These are phyloP conservation scores for Crematogaster levior DNA, from an alignment of 2,888 invertebrate species.

Conservation along the genomic window DNA sequence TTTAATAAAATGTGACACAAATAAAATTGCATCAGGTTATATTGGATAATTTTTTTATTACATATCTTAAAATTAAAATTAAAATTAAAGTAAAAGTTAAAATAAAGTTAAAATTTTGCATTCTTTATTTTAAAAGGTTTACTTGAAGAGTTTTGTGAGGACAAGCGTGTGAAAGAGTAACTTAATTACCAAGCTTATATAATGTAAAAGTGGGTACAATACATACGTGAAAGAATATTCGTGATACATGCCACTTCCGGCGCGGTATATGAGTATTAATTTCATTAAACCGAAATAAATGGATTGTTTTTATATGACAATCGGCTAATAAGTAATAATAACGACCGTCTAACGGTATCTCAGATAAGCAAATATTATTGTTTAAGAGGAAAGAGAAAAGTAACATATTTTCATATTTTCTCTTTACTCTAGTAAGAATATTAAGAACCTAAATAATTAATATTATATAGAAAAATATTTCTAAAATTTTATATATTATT, in stretches of 20 bases:
- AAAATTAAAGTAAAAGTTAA: too few species aligned
- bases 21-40: background rate
- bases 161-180: background rate
- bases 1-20: background rate
- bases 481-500: background rate
- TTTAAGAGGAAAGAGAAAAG: conserved; percentile 7
- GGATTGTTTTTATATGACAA: background rate
- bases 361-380: background rate
- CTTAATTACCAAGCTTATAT: background rate
- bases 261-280: background rate
- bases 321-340: background rate
- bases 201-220: background rate
- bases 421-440: background rate
- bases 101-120: background rate
- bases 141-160: background rate
- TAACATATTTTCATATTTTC: background rate
- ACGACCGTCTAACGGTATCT: background rate
- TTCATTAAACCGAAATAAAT: conserved; percentile 10
- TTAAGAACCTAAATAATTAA: background rate
- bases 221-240: background rate
- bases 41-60: background rate
- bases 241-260: background rate
- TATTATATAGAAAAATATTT: background rate
- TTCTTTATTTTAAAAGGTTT: background rate
- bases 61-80: too few species aligned